Base-by-base conservation (phyloP, 1,140 invertebrate species). In the Atopsyche davidsoni region DNA sequence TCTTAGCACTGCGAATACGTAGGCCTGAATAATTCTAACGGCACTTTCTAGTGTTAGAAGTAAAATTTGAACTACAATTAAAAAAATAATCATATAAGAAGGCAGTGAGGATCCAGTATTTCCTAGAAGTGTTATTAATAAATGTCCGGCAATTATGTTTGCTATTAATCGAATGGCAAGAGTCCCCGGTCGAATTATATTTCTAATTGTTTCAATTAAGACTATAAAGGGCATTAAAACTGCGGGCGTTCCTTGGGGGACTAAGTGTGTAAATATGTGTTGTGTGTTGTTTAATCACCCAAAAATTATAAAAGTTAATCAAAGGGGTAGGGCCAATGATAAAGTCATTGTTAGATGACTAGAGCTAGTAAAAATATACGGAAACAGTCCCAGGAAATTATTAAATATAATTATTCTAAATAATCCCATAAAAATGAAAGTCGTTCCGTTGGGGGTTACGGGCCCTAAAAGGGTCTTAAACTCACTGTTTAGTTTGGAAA, bases 81-180 rank as follows among this genome's bases (percentile, higher is more conserved):
- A 55, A 58, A 70, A 49, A 59, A 62, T 59, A 31, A 71, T 52
- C 54, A 68, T 53, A 58, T 59, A 53, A 56, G 53, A 50, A 43
- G n/a, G n/a, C n/a, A n/a, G n/a, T n/a, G n/a, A n/a, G n/a, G 56
- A 32, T 54, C 64, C 64, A 40, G 68, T 68, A 52, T 69, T 70
- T 55, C 75, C 72, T 61, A 79, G 58, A 58, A 80, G 60, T 19
- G 74, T 74, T 66, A 71, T 54, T 49, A 83, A 58, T 64, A 83
- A 64, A 62, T 81, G 80, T 0, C 80, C 80, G 6, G 80, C 79
- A 71, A 81, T 81, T 76, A 82, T 81, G 73, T 83, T 82, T 25
- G 81, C 80, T 9, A 75, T 72, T 69, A 84, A 61, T 50, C 80
- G 81, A 40, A 83, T 69, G 21, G 75, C 72, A 69, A 84, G 65